Base-by-base conservation (phyloP, 2,797 vertebrate genomes). In the Salmo trutta region DNA sequence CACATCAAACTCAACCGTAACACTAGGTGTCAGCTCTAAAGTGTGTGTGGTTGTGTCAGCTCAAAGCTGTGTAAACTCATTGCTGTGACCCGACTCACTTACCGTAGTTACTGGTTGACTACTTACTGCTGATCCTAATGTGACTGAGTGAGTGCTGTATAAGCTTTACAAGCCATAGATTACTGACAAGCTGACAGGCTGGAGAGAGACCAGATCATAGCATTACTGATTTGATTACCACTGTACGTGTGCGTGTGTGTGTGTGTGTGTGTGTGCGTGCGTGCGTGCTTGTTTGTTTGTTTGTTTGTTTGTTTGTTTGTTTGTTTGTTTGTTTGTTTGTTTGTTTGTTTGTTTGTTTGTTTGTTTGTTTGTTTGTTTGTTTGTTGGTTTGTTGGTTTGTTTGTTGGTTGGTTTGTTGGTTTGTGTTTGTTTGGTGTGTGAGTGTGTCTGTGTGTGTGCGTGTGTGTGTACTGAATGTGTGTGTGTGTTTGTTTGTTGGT, bases 141-240 rank as follows among this genome's bases (percentile, higher is more conserved):
- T 56, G 74, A 56, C 82, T 68, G 71, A 3, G 81, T 79, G 19
- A 59, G 56, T 59, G 19, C 19, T 59, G 2, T 8, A 59, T 10
- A 21, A 8, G 75, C 81, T 47, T 47, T 47, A 47, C 41, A 12
- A 47, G 41, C 10, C 41, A 47, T 12, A 47, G 41, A 47, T 47
- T 47, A 47, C 41, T 47, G 10, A 47, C 79, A 79, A 73, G 77
- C 84, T 83, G 85, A 84, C 81, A 71, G 2, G 71, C 78, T 88
- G 89, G 82, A 86, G 56, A 76, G 68, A 67, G 70, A 78, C 82
- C 88, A 87, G 82, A 81, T 85, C 85, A 80, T 78, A 73, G 80
- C 79, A 80, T 65, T 77, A 71, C 69, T 51, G 71, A 56, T 64
- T 56, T n/a, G 56, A 59, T 51, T 53, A 29, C 66, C 12, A 47